Percentiles rank a stretch among this genome's conserved stretches.
These are phyloP conservation scores for Arrhopalites spinosus DNA, from an alignment of 2,888 invertebrate genomes.

Conservation along the genomic window DNA sequence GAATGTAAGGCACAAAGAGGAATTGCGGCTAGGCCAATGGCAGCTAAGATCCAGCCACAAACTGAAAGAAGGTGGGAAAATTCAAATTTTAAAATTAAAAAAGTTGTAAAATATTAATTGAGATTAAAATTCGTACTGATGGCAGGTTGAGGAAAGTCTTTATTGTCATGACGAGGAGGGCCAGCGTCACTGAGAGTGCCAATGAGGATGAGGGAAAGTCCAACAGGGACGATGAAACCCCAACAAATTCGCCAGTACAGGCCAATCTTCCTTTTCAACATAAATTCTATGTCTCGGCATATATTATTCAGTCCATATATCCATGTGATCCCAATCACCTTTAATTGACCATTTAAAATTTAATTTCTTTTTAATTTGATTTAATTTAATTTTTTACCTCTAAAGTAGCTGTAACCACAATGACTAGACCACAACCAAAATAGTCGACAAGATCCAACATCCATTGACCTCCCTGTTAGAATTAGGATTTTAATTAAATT, in stretches of 20 bases:
- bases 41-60: slow-evolving; percentile 31
- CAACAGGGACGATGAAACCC: slow-evolving; percentile 72
- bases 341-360: slow-evolving; percentile 56
- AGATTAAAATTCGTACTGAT: slow-evolving; percentile 45
- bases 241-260: slow-evolving; percentile 81
- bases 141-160: slow-evolving; percentile 65
- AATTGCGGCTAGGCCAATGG: slow-evolving; percentile 60
- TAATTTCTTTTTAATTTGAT: neutral
- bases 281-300: slow-evolving; percentile 76
- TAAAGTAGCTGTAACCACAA: slow-evolving; percentile 66
- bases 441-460: slow-evolving; percentile 67
- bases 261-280: slow-evolving; percentile 72
- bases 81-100: slow-evolving; percentile 35
- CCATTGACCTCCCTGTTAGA: slow-evolving; percentile 66
- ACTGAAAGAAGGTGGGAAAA: slow-evolving; percentile 6
- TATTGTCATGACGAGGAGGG: slow-evolving; percentile 63
- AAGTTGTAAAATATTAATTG: slow-evolving; percentile 61
- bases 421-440: slow-evolving; percentile 68
- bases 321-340: slow-evolving; percentile 61
- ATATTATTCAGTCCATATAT: slow-evolving; percentile 67
- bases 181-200: slow-evolving; percentile 70
- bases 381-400: slow-evolving; percentile 60
- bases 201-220: slow-evolving; percentile 72
- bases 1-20: slow-evolving; percentile 61
- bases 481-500: neutral